Conservation (phyloP, 2,888 invertebrate genomes). For the Andrena chrysosceles region DNA sequence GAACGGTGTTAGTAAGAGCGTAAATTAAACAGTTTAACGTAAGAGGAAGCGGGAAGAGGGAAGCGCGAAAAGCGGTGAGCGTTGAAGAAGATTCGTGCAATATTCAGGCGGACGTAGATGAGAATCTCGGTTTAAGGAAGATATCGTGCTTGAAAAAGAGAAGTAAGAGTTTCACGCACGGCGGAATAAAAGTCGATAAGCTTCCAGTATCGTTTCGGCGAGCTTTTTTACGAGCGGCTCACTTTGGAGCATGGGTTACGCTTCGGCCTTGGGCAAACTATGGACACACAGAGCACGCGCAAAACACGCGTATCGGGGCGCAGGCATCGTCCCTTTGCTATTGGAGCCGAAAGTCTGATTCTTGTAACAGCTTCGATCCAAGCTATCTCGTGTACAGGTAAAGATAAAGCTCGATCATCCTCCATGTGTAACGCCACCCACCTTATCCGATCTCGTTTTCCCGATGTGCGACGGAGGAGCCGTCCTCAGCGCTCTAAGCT, state of each 20-base stretch:
- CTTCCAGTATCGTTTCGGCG: constrained; percentile 22
- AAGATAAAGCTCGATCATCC: not conserved
- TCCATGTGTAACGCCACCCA: constrained; percentile 84
- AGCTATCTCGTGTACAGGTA: not conserved
- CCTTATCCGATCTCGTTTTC: constrained; percentile 95
- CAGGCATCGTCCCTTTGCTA: constrained; percentile 9
- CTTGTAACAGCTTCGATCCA: constrained; percentile 3
- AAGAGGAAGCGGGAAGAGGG: not conserved
- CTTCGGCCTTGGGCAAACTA: constrained; percentile 16
- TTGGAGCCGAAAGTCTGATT: constrained; percentile 4
- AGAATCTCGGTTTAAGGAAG: constrained; percentile 31
- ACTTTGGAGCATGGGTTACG: constrained; percentile 22
- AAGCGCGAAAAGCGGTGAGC: constrained; percentile 3
- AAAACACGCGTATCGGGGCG: not conserved
- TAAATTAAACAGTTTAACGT: constrained; percentile 22
- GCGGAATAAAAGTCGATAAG: constrained; percentile 43
- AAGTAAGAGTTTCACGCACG: constrained; percentile 33
- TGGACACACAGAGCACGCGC: not conserved
- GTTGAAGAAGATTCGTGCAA: constrained; percentile 7
- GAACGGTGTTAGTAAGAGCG: constrained; percentile 1
- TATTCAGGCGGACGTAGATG: constrained; percentile 24
- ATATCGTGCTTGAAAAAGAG: constrained; percentile 34
- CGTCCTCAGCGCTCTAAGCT: constrained; percentile 93
- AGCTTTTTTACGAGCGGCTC: constrained; percentile 26
- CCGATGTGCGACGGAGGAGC: constrained; percentile 94